phyloP scores from a whole-genome alignment of 2,888 invertebrate genomes.

The Prionchulus punctatus region DNA sequence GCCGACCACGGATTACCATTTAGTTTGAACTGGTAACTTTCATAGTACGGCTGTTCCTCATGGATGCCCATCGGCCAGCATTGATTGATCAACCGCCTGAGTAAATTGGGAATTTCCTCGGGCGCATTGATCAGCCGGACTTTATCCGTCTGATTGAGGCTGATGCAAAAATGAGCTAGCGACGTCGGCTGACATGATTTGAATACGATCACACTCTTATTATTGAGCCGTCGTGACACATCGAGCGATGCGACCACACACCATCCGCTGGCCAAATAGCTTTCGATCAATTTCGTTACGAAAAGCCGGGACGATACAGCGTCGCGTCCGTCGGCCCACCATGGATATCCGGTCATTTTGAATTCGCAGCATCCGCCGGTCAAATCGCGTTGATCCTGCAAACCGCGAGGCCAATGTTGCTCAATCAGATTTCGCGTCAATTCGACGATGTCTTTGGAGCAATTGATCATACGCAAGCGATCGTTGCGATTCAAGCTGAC shows the following conservation, averaged over 20 bases:
- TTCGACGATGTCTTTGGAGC: background rate
- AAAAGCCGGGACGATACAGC: constrained; percentile 10
- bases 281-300: constrained; percentile 8
- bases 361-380: background rate
- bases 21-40: background rate
- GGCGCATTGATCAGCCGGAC: constrained; percentile 1
- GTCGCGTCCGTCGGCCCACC: constrained; percentile 11
- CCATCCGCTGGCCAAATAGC: constrained; percentile 7
- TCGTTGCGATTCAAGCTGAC: constrained; percentile 11
- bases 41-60: background rate
- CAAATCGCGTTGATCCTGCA: constrained; percentile 4
- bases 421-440: background rate
- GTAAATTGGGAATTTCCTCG: too few species aligned
- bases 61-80: background rate
- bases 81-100: background rate
- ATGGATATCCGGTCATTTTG: constrained; percentile 11
- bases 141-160: background rate
- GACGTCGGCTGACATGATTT: too few species aligned
- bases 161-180: background rate
- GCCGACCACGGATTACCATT: background rate
- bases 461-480: constrained; percentile 9
- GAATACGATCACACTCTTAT: constrained; percentile 8
- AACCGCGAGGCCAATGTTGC: constrained; percentile 7
- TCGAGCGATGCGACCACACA: constrained; percentile 8
- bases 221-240: constrained; percentile 6